Percentiles rank a stretch among this genome's conserved stretches.
These are phyloP conservation scores for Drosophila pseudotakahashii DNA, from an alignment of 2,888 invertebrate species.

Conservation along the genomic window DNA sequence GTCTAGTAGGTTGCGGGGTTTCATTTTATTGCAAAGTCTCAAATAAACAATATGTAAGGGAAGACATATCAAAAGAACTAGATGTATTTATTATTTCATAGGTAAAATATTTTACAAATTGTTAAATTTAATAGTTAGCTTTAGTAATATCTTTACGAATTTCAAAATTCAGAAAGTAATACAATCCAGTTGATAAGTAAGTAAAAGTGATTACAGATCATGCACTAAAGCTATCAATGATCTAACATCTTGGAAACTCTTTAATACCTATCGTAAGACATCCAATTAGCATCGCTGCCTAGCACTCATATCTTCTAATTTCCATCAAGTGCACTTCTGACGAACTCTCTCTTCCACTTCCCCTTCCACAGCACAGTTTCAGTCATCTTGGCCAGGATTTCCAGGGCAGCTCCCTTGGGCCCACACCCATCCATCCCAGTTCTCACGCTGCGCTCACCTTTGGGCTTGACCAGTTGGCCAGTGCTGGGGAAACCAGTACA, in stretches of 20 bases:
- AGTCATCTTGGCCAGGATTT: constrained; percentile 4
- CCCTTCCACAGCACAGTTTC: not conserved
- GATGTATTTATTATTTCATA: not conserved
- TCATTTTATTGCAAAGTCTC: not conserved
- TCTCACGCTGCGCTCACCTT: constrained; percentile 66
- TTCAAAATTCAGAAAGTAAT: too few relatives aligned
- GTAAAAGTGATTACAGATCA: too few relatives aligned
- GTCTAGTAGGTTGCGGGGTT: constrained; percentile 7
- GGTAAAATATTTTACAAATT: too few relatives aligned
- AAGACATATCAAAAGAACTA: not conserved
- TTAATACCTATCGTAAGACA: not conserved
- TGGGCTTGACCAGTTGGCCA: constrained; percentile 64
- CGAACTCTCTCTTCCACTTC: not conserved
- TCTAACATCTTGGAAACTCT: not conserved
- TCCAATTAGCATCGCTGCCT: not conserved
- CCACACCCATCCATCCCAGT: constrained; percentile 60
- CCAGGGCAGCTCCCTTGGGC: constrained; percentile 55
- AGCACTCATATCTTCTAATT: constrained; percentile 25
- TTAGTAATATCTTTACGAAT: too few relatives aligned
- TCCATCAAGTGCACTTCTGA: constrained; percentile 6
- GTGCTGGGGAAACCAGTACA: constrained; percentile 65
- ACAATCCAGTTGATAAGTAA: too few relatives aligned
- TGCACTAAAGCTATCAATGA: not conserved
- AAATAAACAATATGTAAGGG: not conserved
- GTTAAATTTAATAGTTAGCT: too few relatives aligned